Conservation (phyloP, 23 tunicate species). For the Ascidia mentula region DNA sequence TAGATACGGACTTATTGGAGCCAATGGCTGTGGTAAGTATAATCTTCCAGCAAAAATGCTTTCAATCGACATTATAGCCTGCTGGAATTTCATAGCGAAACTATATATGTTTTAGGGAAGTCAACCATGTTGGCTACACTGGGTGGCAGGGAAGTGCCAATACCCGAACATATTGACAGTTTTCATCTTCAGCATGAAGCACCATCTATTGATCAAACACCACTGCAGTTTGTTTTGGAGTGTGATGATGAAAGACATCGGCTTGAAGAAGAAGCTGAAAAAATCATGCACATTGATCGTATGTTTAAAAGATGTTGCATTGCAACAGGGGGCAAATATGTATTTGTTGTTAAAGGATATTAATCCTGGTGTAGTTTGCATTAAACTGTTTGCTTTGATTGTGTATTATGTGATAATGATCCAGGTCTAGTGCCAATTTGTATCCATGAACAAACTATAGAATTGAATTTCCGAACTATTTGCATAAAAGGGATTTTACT, state of each 20-base stretch:
- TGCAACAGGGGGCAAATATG: background rate
- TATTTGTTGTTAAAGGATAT: no score
- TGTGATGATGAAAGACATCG: constrained; percentile 83
- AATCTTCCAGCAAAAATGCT: background rate
- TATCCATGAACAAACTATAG: no score
- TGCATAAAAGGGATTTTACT: no score
- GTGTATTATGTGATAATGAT: no score
- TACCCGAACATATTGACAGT: constrained; percentile 84
- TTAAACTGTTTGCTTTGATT: no score
- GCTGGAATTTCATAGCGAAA: no score
- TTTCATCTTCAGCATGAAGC: constrained; percentile 72
- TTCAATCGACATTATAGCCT: no score
- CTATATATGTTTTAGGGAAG: constrained; percentile 62
- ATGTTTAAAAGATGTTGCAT: constrained; percentile 15
- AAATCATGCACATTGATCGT: constrained; percentile 69
- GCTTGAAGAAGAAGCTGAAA: constrained; percentile 81
- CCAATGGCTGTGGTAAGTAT: constrained; percentile 90
- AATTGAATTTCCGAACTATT: no score
- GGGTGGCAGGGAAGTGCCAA: constrained; percentile 68
- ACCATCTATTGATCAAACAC: constrained; percentile 62
- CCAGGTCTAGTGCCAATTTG: no score
- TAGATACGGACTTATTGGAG: constrained; percentile 85
- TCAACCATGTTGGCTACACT: constrained; percentile 79
- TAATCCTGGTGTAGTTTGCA: no score
- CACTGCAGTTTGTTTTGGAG: constrained; percentile 72